Base-by-base conservation (phyloP, 2,797 vertebrate species). In the Acanthurus lineatus region DNA sequence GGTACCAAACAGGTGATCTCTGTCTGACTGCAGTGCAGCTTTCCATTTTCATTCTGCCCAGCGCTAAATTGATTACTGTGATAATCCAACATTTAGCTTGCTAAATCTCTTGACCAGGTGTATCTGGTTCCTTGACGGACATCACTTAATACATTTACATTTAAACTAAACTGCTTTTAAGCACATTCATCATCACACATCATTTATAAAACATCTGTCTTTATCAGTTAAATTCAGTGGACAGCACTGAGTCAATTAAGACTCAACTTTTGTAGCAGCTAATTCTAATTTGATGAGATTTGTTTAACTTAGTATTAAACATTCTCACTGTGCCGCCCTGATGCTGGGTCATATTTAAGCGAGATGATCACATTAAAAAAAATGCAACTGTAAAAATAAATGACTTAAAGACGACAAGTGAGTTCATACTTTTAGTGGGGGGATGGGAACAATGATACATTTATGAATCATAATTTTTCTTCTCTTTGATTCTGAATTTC, bases 51-150 rank as follows among this genome's bases (percentile, higher is more conserved):
- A 57, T 57, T 69, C 56, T 56, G 44, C 74, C 66, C 66, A 74
- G 82, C 83, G 78, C 76, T 32, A 35, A 72, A 76, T 73, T 38
- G 4, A 69, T 51, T n/a, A n/a, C n/a, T n/a, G n/a, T n/a, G n/a
- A n/a, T n/a, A n/a, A n/a, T n/a, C n/a, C n/a, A 15, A 52, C 66
- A 68, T 73, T 79, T 77, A 70, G 70, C 59, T 63, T 59, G 56
- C 76, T 56, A 52, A 68, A 66, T 81, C 77, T 56, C 60, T 19
- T 45, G 61, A 47, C 70, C 64, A 77, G 65, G 42, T 62, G 52
- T 28, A 14, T 47, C 52, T 53, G 51, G 22, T 15, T 51, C 58
- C 47, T 40, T 54, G 48, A 25, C 47, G 3, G 63, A 51, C 49
- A 17, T 70, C n/a, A 16, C 40, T 69, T n/a, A n/a, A 59, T 19